Evolutionary conservation across 2,113 vertebrate species (phyloP).

Genomic region (Alces alces): DNA sequence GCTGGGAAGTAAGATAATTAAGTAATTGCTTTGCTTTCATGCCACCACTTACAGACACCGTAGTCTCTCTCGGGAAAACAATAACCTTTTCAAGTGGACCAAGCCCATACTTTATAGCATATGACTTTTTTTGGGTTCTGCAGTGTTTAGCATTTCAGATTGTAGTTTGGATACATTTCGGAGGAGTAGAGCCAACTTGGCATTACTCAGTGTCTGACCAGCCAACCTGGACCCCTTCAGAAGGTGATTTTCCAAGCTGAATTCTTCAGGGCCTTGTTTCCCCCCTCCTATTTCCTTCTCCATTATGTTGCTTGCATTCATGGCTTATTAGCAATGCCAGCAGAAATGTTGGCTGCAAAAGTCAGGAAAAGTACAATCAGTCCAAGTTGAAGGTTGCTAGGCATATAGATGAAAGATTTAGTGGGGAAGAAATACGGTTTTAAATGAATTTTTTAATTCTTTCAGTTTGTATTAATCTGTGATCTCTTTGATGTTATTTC

Average conservation of each 20-base stretch:
- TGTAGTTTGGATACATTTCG: conserved; percentile 18
- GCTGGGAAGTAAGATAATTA: conserved; percentile 50
- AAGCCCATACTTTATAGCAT: neutral
- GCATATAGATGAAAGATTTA: conserved; percentile 15
- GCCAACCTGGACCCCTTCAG: conserved; percentile 46
- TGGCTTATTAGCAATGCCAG: conserved; percentile 26
- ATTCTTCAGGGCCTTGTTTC: conserved; percentile 19
- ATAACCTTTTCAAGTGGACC: neutral
- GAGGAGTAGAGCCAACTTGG: conserved; percentile 44
- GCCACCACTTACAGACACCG: neutral
- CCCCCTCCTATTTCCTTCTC: conserved; percentile 37
- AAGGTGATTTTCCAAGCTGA: conserved; percentile 39
- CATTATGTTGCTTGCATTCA: conserved; percentile 31
- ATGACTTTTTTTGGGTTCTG: neutral
- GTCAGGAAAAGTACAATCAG: conserved; percentile 51
- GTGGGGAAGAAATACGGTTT: neutral
- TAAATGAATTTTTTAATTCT: neutral
- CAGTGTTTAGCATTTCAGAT: conserved; percentile 1
- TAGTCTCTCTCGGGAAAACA: conserved; percentile 4
- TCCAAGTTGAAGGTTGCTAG: neutral
- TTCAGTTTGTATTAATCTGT: neutral
- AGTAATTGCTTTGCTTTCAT: conserved; percentile 11
- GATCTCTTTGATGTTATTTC: neutral
- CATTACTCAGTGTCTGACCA: neutral
- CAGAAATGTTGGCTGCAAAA: conserved; percentile 54